Base-by-base conservation (phyloP, 1,140 invertebrate species). In the Drosophila persimilis region DNA sequence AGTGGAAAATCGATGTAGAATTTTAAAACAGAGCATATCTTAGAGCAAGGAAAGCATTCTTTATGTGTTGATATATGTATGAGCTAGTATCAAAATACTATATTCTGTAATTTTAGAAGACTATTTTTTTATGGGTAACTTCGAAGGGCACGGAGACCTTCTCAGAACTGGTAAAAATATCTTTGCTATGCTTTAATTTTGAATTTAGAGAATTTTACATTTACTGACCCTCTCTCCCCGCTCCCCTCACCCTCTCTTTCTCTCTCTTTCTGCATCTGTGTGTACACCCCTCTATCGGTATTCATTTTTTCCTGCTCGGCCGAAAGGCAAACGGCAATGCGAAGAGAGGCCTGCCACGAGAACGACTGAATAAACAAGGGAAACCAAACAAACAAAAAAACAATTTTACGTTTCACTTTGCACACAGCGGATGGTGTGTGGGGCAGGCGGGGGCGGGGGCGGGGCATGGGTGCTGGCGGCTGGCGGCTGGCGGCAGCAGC, bases 301-400 rank as follows among this genome's bases (percentile, higher is more conserved):
- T 31, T 22, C 20, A 26, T 35, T 15, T 8, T 48, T 31, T 31
- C n/a, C 55, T 17, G 62, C 20, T 48, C 17, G 29, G 48, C 53
- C 53, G 61, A 61, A 39, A 39, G 35, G 35, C 35, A 13, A 39
- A 39, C 11, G 11, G 35, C 35, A 39, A 13, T 39, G 0, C 35
- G 35, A 39, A 39, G 35, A 39, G 35, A 39, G 35, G 35, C 11
- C 35, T 13, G 65, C 65, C 65, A 20, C 51, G 50, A 69, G 72
- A 80, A 48, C 81, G 83, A 78, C 77, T 88, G 78, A 86, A 86
- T 78, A 88, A 88, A 83, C 83, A 86, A 66, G 47, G 61, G 55
- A 63, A 67, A 75, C 65, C 65, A 88, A 81, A 77, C 81, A 77
- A 62, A 86, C 64, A 65, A 71, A 83, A 84, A 84, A 86, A 81